Evolutionary conservation across 2,797 vertebrate species (phyloP), one percentile per base, ranked within the genome.

Genomic region (Epinephelus coioides): DNA sequence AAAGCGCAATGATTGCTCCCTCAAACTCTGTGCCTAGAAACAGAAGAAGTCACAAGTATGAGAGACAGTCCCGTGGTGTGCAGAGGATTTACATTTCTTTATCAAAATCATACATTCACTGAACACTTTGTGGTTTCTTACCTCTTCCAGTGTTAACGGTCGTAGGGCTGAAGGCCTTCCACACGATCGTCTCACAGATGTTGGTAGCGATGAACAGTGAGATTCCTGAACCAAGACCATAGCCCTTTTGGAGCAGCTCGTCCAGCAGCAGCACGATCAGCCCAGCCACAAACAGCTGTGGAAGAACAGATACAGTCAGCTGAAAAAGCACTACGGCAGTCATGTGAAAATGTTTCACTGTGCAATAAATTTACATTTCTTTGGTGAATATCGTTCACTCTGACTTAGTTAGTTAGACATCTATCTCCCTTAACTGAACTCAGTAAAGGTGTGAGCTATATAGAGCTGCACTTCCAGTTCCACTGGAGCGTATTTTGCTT

Each of bases 161-260:
- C 7, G 98, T 99, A 60, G 98, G 98, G 83, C 98, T 99, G 92
- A 99, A 99, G 0, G 98, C 98, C 82, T 99, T 99, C 98, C 98
- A 99, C 7, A 99, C 98, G 1, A 99, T 99, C 10, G 98, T 99
- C 94, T 99, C 98, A 69, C 98, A 99, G 90, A 99, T 99, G 91
- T 99, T 99, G 43, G 98, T 99, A 19, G 98, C 98, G n/a, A 99
- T 99, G 89, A 99, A 99, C 67, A 99, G 97, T 6, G 98, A 99
- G 78, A 99, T 99, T 0, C 98, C 98, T 54, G 98, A 99, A 66
- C 98, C 98, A 4, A 99, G 95, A 46, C 98, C 98, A 0, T 99
- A 99, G 4, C 98, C 98, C 63, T 99, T 99, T 81, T 99, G 98
- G 0, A 99, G 95, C 74, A 99, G 91, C 89, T 99, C 98, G 69